phyloP scores from a whole-genome alignment of 2,888 invertebrate genomes.

The Blera fallax region DNA sequence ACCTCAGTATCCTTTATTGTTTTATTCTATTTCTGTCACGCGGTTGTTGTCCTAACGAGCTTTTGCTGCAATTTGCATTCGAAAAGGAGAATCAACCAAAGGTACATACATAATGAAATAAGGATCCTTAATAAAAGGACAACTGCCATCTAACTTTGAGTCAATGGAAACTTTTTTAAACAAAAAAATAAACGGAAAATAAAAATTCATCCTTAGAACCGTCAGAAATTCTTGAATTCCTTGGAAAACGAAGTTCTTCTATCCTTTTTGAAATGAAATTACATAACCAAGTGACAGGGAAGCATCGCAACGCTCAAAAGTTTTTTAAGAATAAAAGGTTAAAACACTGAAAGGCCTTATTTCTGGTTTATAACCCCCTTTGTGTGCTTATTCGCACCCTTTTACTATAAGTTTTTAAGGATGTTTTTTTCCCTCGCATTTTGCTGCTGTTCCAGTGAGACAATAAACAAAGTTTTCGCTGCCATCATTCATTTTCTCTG shows the following conservation, averaged over 20 bases:
- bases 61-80: slow-evolving; percentile 33
- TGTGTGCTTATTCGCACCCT: slow-evolving; percentile 26
- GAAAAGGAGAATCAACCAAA: slow-evolving; percentile 7
- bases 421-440: slow-evolving; percentile 4
- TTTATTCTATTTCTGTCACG: neutral
- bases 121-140: slow-evolving; percentile 42
- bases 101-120: slow-evolving; percentile 37
- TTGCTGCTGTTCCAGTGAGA: slow-evolving; percentile 30
- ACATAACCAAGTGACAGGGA: neutral
- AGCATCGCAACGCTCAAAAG: neutral
- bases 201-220: neutral
- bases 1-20: neutral
- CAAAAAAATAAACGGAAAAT: neutral
- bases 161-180: slow-evolving; percentile 43
- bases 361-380: slow-evolving; percentile 12
- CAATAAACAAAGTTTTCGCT: slow-evolving; percentile 63
- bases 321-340: slow-evolving; percentile 33
- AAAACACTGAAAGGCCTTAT: slow-evolving; percentile 25
- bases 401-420: slow-evolving; percentile 9
- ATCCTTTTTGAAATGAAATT: slow-evolving; percentile 22
- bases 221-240: slow-evolving; percentile 10
- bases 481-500: slow-evolving; percentile 59
- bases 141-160: slow-evolving; percentile 28
- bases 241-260: slow-evolving; percentile 14
- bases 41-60: neutral